Base-by-base conservation (phyloP, 2,113 vertebrate genomes). In the Brachionichthys hirsutus region DNA sequence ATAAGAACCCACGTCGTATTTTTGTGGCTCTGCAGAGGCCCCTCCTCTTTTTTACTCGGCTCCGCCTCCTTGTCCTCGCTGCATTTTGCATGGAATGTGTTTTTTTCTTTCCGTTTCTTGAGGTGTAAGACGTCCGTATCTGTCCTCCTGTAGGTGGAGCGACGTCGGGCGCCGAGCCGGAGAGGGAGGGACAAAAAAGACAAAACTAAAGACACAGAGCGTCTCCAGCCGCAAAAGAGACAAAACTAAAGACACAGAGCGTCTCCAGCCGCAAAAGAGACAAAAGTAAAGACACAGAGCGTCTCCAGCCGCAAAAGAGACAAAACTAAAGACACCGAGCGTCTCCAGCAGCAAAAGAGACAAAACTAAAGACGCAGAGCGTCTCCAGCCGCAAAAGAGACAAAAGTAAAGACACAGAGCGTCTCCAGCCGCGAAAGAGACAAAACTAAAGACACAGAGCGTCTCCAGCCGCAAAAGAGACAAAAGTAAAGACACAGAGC, bases 91-190 rank as follows among this genome's bases (percentile, higher is more conserved):
- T 90, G 89, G 87, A 78, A 81, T 90, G 88, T 88, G 54, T 75
- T 77, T 75, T 75, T 50, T 89, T 75, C 55, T 88, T 62, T 81
- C 88, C 85, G 82, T 82, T 78, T 43, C 84, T 67, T 90, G 86
- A 90, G 86, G 85, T 87, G 90, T 92, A 91, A 92, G 91, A 88
- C 85, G 80, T 85, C 58, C 76, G 85, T 91, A 79, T 91, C 82
- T 91, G 86, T 92, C 90, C 89, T 91, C 86, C 85, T 81, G 81
- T 91, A 92, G 91, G 91, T 92, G 91, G 79, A 84, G 88, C 85
- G 69, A 75, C 84, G 67, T 86, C 89, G 78, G 83, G 81, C 80
- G 74, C 79, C 86, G 80, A 84, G 75, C 85, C 57, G 80, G 85
- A 88, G 88, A 87, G 82, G 77, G 78, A 77, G 81, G 77, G 85